phyloP scores from a whole-genome alignment of 1,140 invertebrate genomes.

The Dendrolimus punctatus region DNA sequence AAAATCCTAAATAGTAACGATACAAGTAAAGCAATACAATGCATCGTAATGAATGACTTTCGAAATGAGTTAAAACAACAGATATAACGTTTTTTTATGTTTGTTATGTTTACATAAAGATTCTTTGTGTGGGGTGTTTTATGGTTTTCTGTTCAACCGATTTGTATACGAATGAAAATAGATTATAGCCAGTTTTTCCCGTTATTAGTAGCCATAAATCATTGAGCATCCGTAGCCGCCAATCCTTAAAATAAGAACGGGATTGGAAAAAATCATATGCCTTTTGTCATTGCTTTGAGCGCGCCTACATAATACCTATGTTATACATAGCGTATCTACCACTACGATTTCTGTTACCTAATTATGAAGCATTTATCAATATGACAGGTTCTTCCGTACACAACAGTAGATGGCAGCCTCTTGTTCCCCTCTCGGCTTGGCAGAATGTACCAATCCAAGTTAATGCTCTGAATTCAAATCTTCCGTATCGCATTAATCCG shows the following conservation, averaged over 20 bases:
- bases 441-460: slow-evolving; percentile 59
- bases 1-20: slow-evolving; percentile 51
- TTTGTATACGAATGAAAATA: slow-evolving; percentile 70
- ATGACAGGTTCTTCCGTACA: slow-evolving; percentile 29
- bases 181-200: slow-evolving; percentile 69
- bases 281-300: neutral
- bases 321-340: neutral
- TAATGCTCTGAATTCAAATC: slow-evolving; percentile 68
- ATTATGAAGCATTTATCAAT: slow-evolving; percentile 47
- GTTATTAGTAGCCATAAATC: slow-evolving; percentile 69
- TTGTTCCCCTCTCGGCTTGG: slow-evolving; percentile 21
- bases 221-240: slow-evolving; percentile 55
- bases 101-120: slow-evolving; percentile 71
- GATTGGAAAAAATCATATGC: slow-evolving; percentile 35
- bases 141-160: slow-evolving; percentile 70
- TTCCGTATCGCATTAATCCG: slow-evolving; percentile 70
- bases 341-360: neutral
- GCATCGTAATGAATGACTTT: slow-evolving; percentile 60
- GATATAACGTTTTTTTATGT: slow-evolving; percentile 67
- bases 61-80: slow-evolving; percentile 70
- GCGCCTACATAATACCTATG: neutral
- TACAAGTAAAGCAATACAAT: slow-evolving; percentile 40
- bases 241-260: slow-evolving; percentile 57
- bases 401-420: slow-evolving; percentile 1
- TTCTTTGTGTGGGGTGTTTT: slow-evolving; percentile 70